Evolutionary conservation across 2,888 invertebrate species (phyloP).

Genomic region (Eristalinus aeneus): DNA sequence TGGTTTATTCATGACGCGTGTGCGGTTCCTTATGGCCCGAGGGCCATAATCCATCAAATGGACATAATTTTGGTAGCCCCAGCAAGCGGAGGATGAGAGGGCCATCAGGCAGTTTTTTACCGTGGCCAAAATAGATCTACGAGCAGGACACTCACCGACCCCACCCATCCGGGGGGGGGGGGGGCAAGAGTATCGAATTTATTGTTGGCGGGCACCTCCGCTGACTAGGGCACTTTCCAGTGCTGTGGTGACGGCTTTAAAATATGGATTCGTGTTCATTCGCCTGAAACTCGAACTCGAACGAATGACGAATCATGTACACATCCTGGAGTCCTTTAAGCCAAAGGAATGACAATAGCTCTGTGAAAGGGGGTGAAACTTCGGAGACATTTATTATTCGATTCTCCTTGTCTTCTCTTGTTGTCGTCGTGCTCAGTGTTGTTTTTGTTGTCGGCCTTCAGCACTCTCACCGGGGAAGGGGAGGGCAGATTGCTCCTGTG

Average conservation of each 20-base stretch:
- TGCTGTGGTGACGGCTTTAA: background rate
- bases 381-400: background rate
- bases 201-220: too few relatives aligned
- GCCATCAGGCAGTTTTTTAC: too few relatives aligned
- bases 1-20: conserved; percentile 20
- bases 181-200: too few relatives aligned
- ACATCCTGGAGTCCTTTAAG: background rate
- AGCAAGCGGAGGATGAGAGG: background rate
- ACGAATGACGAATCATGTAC: background rate
- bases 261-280: background rate
- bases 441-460: background rate
- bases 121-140: too few relatives aligned
- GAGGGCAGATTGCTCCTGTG: conserved; percentile 5
- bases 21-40: background rate
- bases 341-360: background rate
- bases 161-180: too few relatives aligned
- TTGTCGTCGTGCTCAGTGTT: background rate
- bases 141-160: too few relatives aligned
- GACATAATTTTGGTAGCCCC: background rate
- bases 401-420: background rate
- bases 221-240: too few relatives aligned
- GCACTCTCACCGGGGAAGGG: background rate
- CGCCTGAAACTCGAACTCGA: background rate
- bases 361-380: background rate
- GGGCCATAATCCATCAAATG: conserved; percentile 13